Conservation (phyloP, 2,888 invertebrate species). For the Scaptomyza flava region DNA sequence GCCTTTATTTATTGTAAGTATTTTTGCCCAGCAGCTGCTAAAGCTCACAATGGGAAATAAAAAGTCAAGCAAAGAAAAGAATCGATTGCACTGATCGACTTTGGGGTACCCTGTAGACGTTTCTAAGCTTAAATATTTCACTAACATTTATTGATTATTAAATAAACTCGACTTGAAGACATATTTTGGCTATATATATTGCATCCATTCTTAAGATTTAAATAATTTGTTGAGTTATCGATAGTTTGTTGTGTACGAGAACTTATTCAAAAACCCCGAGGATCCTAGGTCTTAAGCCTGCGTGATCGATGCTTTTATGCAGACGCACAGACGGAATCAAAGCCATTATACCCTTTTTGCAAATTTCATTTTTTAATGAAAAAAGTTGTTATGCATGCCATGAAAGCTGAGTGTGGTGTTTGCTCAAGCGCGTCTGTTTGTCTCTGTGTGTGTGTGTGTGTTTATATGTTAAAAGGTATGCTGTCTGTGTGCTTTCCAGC, state of each 20-base stretch:
- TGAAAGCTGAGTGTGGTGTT: slow-evolving; percentile 7
- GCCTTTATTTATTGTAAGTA: slow-evolving; percentile 60
- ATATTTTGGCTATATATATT: no score
- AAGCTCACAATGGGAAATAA: slow-evolving; percentile 24
- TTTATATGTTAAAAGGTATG: background rate
- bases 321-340: background rate
- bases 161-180: no score
- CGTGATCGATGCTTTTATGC: no score
- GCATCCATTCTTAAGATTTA: no score
- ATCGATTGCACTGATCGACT: background rate
- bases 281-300: background rate
- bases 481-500: background rate
- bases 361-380: background rate
- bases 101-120: background rate
- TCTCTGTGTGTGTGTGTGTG: background rate
- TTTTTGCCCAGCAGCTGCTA: slow-evolving; percentile 27
- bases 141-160: no score
- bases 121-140: background rate
- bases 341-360: background rate
- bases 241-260: background rate
- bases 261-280: background rate
- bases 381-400: background rate
- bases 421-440: background rate
- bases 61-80: background rate
- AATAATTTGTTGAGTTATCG: no score